Conservation (phyloP, 2,888 invertebrate genomes). For the Seladonia tumulorum region DNA sequence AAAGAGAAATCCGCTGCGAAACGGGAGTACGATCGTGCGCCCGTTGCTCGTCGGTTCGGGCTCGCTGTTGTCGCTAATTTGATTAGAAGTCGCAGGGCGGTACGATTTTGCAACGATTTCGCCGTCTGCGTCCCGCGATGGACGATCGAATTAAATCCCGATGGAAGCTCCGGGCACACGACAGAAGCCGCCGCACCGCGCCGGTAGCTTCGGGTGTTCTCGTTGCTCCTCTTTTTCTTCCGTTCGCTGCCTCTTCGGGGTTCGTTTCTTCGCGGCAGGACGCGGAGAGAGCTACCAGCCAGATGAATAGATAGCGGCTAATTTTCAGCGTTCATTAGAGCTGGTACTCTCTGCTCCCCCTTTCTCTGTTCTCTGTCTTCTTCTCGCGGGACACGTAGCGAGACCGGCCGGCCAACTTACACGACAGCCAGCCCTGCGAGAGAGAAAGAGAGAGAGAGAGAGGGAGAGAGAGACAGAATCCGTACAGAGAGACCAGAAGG, state of each 20-base stretch:
- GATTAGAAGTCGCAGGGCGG: slow-evolving; percentile 31
- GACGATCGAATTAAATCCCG: slow-evolving; percentile 66
- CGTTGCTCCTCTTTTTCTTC: slow-evolving; percentile 56
- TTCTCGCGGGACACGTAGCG: slow-evolving; percentile 63
- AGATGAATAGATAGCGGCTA: slow-evolving; percentile 79
- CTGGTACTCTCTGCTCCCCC: slow-evolving; percentile 54
- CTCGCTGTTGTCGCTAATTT: slow-evolving; percentile 42
- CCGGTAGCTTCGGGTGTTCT: slow-evolving; percentile 49
- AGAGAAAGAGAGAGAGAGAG: no score
- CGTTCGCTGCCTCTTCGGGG: slow-evolving; percentile 38
- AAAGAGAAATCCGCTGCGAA: not conserved
- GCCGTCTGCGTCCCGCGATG: slow-evolving; percentile 36
- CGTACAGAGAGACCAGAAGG: not conserved
- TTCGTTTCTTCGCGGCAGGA: slow-evolving; percentile 66
- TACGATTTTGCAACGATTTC: slow-evolving; percentile 44
- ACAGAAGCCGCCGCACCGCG: slow-evolving; percentile 44
- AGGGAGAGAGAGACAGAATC: slow-evolving; percentile 32
- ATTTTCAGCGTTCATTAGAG: slow-evolving; percentile 79
- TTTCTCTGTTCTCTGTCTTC: slow-evolving; percentile 46
- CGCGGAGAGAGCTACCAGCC: slow-evolving; percentile 66
- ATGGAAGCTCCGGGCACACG: slow-evolving; percentile 58
- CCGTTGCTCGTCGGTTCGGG: not conserved
- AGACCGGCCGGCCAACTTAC: slow-evolving; percentile 33
- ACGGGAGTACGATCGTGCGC: slow-evolving; percentile 13
- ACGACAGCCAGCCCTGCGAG: slow-evolving; percentile 30